phyloP scores from a whole-genome alignment of 2,888 invertebrate species.

The Poecilus cupreus region DNA sequence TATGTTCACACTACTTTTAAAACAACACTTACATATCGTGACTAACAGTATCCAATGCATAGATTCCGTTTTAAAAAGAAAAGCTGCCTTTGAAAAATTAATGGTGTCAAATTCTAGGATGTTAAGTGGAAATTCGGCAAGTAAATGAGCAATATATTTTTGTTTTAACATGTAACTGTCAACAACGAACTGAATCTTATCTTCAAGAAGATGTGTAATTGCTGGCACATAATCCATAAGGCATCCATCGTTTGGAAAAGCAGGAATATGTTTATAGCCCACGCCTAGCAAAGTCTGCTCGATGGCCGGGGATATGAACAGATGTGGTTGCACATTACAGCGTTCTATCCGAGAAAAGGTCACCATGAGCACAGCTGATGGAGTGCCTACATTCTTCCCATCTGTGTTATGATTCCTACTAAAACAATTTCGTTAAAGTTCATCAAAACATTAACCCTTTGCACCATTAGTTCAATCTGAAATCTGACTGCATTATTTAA shows the following conservation, averaged over 20 bases:
- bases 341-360: slow-evolving; percentile 69
- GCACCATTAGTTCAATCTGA: too few relatives aligned
- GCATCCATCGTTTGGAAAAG: slow-evolving; percentile 69
- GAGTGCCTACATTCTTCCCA: neutral
- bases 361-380: slow-evolving; percentile 65
- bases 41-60: slow-evolving; percentile 79
- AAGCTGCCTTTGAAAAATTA: slow-evolving; percentile 73
- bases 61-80: slow-evolving; percentile 78
- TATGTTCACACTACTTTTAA: neutral
- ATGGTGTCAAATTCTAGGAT: slow-evolving; percentile 74
- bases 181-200: slow-evolving; percentile 71
- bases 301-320: slow-evolving; percentile 74
- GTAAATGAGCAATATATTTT: slow-evolving; percentile 72
- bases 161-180: slow-evolving; percentile 71
- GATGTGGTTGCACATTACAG: slow-evolving; percentile 70
- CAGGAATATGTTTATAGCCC: slow-evolving; percentile 69
- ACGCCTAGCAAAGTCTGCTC: slow-evolving; percentile 68
- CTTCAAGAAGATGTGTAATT: slow-evolving; percentile 75
- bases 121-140: slow-evolving; percentile 70
- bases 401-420: slow-evolving; percentile 63
- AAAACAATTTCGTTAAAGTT: slow-evolving; percentile 62
- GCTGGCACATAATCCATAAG: slow-evolving; percentile 77
- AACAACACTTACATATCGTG: neutral
- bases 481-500: too few relatives aligned
- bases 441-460: too few relatives aligned